Conservation (phyloP, 2,797 vertebrate genomes). For the Danio kyathit region DNA sequence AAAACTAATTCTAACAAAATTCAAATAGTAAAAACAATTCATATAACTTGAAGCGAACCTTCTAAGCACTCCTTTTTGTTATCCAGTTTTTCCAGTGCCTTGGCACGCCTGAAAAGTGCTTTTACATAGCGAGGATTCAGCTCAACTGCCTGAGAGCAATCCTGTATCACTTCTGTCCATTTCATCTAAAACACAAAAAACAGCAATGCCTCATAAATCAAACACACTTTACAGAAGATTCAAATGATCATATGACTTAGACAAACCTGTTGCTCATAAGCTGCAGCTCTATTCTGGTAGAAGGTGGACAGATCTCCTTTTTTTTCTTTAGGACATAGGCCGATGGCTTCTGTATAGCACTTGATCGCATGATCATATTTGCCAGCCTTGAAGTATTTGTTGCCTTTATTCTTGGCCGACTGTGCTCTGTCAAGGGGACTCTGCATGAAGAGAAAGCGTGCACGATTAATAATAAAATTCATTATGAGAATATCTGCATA, state of each 20-base stretch:
- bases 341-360: slow-evolving; percentile 97
- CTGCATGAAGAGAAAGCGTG: slow-evolving; percentile 71
- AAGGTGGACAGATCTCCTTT: slow-evolving; percentile 95
- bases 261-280: slow-evolving; percentile 93
- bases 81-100: slow-evolving; percentile 95
- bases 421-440: slow-evolving; percentile 94
- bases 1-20: background rate
- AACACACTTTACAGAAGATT: background rate
- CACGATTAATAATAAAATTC: background rate
- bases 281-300: slow-evolving; percentile 98
- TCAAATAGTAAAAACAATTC: background rate
- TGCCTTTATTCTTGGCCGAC: slow-evolving; percentile 96
- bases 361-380: slow-evolving; percentile 97
- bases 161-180: slow-evolving; percentile 94
- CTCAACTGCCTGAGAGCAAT: slow-evolving; percentile 93
- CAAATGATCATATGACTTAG: background rate
- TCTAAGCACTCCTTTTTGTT: slow-evolving; percentile 98
- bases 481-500: background rate
- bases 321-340: slow-evolving; percentile 91
- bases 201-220: background rate
- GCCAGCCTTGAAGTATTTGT: slow-evolving; percentile 98
- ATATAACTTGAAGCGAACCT: slow-evolving; percentile 76
- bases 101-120: slow-evolving; percentile 96
- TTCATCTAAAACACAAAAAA: slow-evolving; percentile 81
- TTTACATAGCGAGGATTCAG: slow-evolving; percentile 97